Base-by-base conservation (phyloP, 2,113 vertebrate genomes). In the Tichodroma muraria region DNA sequence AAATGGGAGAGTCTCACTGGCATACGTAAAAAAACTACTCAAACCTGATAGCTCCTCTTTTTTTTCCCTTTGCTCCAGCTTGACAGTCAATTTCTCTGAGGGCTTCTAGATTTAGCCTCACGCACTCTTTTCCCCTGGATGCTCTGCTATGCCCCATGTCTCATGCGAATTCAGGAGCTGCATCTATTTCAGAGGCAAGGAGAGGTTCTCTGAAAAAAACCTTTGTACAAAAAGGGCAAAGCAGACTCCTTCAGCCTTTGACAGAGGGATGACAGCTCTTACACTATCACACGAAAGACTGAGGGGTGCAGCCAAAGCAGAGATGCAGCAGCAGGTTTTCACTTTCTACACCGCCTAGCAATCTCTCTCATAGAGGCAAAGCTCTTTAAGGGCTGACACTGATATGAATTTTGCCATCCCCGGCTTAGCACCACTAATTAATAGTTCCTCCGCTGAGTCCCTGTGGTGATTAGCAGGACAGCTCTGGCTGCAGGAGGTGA, bases 51-150 rank as follows among this genome's bases (percentile, higher is more conserved):
- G 25, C 11, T 49, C 25, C 27, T 47, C 4, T 59, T 50, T 49
- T 60, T 31, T 40, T 15, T 4, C 0, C 9, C n/a, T 84, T 94
- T 93, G 44, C 35, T 88, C 22, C 49, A 88, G 12, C 71, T n/a
- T 94, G 89, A 93, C 61, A 92, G 35, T 15, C 31, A 61, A 95
- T 95, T 97, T 97, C 96, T 96, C 60, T 16, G 64, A 91, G 76
- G 88, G 54, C 30, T 95, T 93, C 64, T 42, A 21, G 78, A 61
- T 75, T 65, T 21, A 76, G 45, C 59, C 52, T 80, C 77, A 38
- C 45, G 47, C 28, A 68, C 33, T 57, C 25, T 70, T 88, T 80
- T 59, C 49, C 80, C 69, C 60, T 87, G 24, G 44, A 52, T 93
- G 44, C 50, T 85, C 27, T 47, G 12, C 82, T 94, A 18, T 33